Percentiles rank a stretch among this genome's conserved stretches.
phyloP scores from a whole-genome alignment of 2,113 vertebrate species.

The Cololabis saira region DNA sequence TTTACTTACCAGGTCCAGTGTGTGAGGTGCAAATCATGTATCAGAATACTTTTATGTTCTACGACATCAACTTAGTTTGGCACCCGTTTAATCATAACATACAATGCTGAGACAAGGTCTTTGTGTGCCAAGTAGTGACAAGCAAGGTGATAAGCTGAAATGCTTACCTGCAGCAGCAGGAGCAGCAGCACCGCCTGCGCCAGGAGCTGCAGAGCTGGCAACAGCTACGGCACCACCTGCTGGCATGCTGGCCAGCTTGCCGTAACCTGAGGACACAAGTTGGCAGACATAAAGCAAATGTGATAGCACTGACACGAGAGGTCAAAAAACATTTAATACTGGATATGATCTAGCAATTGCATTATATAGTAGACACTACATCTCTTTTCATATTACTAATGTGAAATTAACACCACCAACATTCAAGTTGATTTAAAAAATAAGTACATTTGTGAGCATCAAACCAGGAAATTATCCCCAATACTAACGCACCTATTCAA shows the following conservation, averaged over 20 bases:
- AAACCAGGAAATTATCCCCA: too few relatives aligned
- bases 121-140: conserved; percentile 25
- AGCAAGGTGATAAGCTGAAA: conserved; percentile 41
- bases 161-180: conserved; percentile 83
- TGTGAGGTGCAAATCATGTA: too few relatives aligned
- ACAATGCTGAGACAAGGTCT: conserved; percentile 17
- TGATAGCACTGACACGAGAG: conserved; percentile 15
- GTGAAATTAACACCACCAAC: too few relatives aligned
- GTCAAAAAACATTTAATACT: conserved; percentile 5
- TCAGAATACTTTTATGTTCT: too few relatives aligned
- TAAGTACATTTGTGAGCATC: too few relatives aligned
- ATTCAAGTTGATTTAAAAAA: too few relatives aligned
- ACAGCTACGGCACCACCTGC: conserved; percentile 88
- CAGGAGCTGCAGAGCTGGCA: conserved; percentile 75
- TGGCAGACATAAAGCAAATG: conserved; percentile 36
- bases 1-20: too few relatives aligned
- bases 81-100: not conserved
- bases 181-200: conserved; percentile 79
- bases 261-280: conserved; percentile 81
- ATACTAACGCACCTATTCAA: too few relatives aligned
- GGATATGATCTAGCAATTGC: not conserved
- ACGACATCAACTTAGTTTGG: not conserved
- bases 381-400: too few relatives aligned
- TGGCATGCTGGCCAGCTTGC: conserved; percentile 92
- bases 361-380: not conserved